Evolutionary conservation across 2,888 invertebrate genomes (phyloP).

Genomic region (Callyntrura sp.): DNA sequence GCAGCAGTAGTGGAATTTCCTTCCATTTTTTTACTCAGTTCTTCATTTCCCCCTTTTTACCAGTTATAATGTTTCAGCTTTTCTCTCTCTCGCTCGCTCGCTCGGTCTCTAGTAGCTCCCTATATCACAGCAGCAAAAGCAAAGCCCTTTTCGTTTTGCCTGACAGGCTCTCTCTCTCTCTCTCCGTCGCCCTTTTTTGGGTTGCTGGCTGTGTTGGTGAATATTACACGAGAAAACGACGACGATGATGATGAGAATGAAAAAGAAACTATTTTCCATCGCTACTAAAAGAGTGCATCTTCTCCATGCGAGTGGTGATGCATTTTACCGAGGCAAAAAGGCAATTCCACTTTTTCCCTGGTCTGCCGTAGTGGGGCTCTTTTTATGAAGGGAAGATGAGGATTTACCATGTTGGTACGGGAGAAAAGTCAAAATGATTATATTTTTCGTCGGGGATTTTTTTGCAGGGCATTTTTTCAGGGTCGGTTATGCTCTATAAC

Average conservation of each 20-base stretch:
- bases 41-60: constrained; percentile 42
- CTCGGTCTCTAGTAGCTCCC: constrained; percentile 15
- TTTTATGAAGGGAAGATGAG: neutral
- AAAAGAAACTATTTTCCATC: neutral
- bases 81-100: neutral
- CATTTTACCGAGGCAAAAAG: too few relatives aligned
- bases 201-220: neutral
- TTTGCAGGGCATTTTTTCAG: neutral
- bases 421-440: too few relatives aligned
- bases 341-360: neutral
- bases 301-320: too few relatives aligned
- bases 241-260: neutral
- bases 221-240: neutral
- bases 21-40: constrained; percentile 56
- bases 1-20: constrained; percentile 58
- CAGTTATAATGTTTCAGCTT: constrained; percentile 64
- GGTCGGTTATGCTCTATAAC: neutral
- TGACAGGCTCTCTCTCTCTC: constrained; percentile 44
- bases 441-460: too few relatives aligned
- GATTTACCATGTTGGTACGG: too few relatives aligned
- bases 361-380: neutral
- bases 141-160: constrained; percentile 51
- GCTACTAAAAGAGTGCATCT: neutral
- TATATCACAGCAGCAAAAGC: constrained; percentile 11
- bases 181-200: neutral